phyloP scores from a whole-genome alignment of 2,797 vertebrate genomes.

The Clarias pachynema region DNA sequence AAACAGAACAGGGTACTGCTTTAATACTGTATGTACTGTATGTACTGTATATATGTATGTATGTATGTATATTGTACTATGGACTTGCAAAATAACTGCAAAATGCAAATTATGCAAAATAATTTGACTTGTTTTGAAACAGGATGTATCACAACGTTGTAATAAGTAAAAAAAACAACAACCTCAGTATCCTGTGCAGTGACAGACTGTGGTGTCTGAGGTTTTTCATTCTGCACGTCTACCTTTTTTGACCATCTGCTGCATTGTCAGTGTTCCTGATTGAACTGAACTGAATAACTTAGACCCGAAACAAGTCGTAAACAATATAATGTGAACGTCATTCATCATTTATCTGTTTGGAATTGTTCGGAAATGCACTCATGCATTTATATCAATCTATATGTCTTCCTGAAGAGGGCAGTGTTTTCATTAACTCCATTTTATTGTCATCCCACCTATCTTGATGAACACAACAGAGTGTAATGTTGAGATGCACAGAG shows the following conservation, averaged over 20 bases:
- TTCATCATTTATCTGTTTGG: neutral
- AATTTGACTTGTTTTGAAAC: neutral
- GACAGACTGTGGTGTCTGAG: neutral
- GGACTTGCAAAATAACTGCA: too few relatives aligned
- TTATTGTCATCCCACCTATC: neutral
- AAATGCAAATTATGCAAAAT: neutral
- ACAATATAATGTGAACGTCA: neutral
- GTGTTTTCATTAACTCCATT: constrained; percentile 57
- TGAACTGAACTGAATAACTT: constrained; percentile 5
- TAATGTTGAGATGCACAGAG: neutral
- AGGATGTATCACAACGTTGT: neutral
- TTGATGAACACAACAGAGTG: neutral
- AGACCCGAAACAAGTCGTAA: neutral
- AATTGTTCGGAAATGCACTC: neutral
- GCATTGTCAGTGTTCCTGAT: neutral
- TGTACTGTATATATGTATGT: neutral
- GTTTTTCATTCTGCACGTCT: neutral
- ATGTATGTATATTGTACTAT: too few relatives aligned
- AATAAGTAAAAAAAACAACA: neutral
- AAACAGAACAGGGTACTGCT: neutral
- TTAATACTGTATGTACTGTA: neutral
- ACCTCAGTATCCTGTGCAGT: neutral
- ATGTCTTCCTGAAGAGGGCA: constrained; percentile 71
- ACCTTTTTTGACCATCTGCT: neutral
- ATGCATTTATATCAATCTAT: neutral